Conservation (phyloP, 2,797 vertebrate species). For the Spheniscus humboldti region DNA sequence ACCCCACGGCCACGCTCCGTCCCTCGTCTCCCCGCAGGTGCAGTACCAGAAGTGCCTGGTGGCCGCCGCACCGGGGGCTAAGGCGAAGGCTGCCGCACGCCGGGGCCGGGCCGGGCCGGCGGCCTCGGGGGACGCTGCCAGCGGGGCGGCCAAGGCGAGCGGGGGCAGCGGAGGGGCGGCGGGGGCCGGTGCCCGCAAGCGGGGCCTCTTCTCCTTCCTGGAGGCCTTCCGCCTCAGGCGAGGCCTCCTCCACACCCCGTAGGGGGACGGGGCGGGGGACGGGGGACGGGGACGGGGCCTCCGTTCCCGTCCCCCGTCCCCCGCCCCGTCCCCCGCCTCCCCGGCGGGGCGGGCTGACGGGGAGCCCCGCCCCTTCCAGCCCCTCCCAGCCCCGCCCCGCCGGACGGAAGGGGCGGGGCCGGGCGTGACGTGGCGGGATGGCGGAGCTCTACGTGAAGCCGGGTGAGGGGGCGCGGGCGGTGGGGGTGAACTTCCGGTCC, state of each 20-base stretch:
- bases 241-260: conserved; percentile 78
- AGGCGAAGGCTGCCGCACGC: conserved; percentile 56
- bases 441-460: conserved; percentile 70
- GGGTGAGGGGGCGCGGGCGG: background rate
- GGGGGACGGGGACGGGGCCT: background rate
- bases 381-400: background rate
- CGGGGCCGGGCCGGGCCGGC: conserved; percentile 29
- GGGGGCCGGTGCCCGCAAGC: conserved; percentile 71
- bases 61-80: conserved; percentile 83
- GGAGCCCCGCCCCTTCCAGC: background rate
- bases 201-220: conserved; percentile 88
- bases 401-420: background rate
- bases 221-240: conserved; percentile 88
- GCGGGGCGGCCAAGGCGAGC: conserved; percentile 24
- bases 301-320: background rate
- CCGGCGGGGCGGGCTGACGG: background rate
- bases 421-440: conserved; percentile 66
- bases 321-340: background rate
- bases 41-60: conserved; percentile 96
- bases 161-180: conserved; percentile 51
- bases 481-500: background rate
- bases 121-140: conserved; percentile 60
- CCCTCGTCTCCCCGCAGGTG: conserved; percentile 73
- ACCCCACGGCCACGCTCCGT: background rate
- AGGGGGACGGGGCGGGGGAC: background rate